A percentile compares a stretch with the other conserved stretches of the same genome.
These are phyloP conservation scores for Autographa pulchrina DNA, from an alignment of 2,888 invertebrate genomes.

Conservation along the genomic window DNA sequence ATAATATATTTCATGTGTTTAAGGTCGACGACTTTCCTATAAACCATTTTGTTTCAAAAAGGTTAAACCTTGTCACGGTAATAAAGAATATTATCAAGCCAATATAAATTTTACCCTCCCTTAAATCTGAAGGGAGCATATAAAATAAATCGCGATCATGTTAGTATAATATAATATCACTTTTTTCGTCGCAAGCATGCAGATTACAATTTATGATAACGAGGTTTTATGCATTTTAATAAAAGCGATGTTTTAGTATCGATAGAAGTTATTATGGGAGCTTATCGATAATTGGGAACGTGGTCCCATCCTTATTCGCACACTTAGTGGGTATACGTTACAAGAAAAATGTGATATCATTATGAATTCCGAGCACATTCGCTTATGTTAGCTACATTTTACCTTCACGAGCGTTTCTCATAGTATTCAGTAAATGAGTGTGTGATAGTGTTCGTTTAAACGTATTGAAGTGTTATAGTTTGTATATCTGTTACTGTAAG, in stretches of 20 bases:
- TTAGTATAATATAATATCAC: slow-evolving; percentile 51
- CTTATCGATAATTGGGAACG: slow-evolving; percentile 70
- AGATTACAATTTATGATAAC: slow-evolving; percentile 62
- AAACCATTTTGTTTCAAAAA: not conserved
- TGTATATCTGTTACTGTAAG: too few species aligned
- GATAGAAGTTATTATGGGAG: slow-evolving; percentile 54
- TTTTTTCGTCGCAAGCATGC: slow-evolving; percentile 46
- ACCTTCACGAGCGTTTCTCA: slow-evolving; percentile 3
- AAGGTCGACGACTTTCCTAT: not conserved
- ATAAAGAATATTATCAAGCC: slow-evolving; percentile 30
- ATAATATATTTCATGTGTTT: not conserved
- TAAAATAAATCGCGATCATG: slow-evolving; percentile 52
- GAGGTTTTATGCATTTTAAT: slow-evolving; percentile 62
- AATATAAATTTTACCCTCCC: slow-evolving; percentile 34
- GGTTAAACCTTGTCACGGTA: slow-evolving; percentile 6
- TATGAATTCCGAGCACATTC: slow-evolving; percentile 47
- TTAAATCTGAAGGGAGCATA: slow-evolving; percentile 41
- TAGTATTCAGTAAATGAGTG: not conserved
- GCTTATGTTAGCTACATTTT: slow-evolving; percentile 49
- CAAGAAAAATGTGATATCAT: slow-evolving; percentile 50
- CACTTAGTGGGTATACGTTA: slow-evolving; percentile 43
- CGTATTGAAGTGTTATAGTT: too few species aligned
- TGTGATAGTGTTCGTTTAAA: not conserved
- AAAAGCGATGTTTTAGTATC: slow-evolving; percentile 48
- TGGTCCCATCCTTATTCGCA: slow-evolving; percentile 56